Base-by-base conservation (phyloP, 2,113 vertebrate genomes). In the Callopanchax toddi region DNA sequence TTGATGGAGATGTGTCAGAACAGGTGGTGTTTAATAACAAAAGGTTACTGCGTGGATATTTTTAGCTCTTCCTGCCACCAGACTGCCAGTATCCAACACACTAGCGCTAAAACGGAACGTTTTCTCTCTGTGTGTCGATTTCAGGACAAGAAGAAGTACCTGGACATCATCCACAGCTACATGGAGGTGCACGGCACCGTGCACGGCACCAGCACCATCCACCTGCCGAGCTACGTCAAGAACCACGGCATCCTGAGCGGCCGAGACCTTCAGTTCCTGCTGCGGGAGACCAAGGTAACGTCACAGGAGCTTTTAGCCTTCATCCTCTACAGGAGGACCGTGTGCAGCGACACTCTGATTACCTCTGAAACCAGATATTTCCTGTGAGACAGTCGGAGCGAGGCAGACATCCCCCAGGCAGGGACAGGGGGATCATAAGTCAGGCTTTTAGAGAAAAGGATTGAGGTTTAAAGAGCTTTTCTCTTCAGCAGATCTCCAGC, bases 181-280 rank as follows among this genome's bases (percentile, higher is more conserved):
- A 99, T 94, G 89, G 96, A 99, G 74, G 94, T 99, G 0, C 97
- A 99, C 1, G 97, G 94, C 29, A 99, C 97, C 0, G 97, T 99
- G 44, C 95, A 99, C 0, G 97, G 96, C 21, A 94, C 94, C 40
- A 96, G 95, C 88, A 96, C 95, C 0, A 91, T 95, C 61, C 94
- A 99, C 74, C 94, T 99, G 71, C 97, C 97, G 0, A 85, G 90
- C 78, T 99, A 98, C 0, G 96, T 99, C 0, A 96, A 94, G 86
- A 99, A 99, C 85, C 97, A 99, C 0, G 97, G 97, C 8, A 99
- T 99, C 74, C 94, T 99, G 84, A 99, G 97, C 1, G 97, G 97
- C 18, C 79, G 97, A 0, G 97, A 99, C 87, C 88, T 99, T 67
- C 97, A 99, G 72, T 97, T 99, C 83, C 95, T 99, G 0, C 94